Base-by-base conservation (phyloP, 2,888 invertebrate genomes). In the Mamestra brassicae region DNA sequence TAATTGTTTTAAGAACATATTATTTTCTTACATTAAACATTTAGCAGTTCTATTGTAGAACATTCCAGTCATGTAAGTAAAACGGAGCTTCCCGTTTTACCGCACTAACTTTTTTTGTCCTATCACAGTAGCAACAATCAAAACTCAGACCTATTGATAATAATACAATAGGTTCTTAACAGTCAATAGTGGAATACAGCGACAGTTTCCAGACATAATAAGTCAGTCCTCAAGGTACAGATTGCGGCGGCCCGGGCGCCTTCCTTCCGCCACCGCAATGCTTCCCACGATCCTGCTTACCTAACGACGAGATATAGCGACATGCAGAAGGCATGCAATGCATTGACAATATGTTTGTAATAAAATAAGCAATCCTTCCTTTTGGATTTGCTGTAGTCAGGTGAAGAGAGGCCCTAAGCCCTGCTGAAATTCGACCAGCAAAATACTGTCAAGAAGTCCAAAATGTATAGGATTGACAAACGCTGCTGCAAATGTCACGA, bases 271-370 rank as follows among this genome's bases (percentile, higher is more conserved):
- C 72, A 81, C 63, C 60, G 70, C 82, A 70, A 54, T 34, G 74
- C 80, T 83, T 83, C 83, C 83, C 83, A 83, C 83, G 83, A 78
- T 67, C 79, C 82, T 82, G 76, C 69, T 79, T 76, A 70, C 76
- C 82, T 81, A 67, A 67, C 75, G 63, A 63, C 58, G 50, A 38
- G 17, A 8, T 52, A 11, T 13, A 67, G 50, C 17, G 26, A 55
- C n/a, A 13, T 10, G 3, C 80, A 81, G 61, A 81, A 81, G 81
- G 65, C 64, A 15, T 66, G 70, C 57, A 65, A 36, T 63, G 15
- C n/a, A 42, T 55, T 54, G 6, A n/a, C 15, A 64, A 38, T 60
- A 15, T 8, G 8, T 3, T n/a, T 54, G 17, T 17, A 17, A 52
- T 52, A 13, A 17, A 52, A 11, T 38, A 38, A 38, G 38, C 38